phyloP scores from a whole-genome alignment of 2,797 vertebrate species.

The Synanceia verrucosa region DNA sequence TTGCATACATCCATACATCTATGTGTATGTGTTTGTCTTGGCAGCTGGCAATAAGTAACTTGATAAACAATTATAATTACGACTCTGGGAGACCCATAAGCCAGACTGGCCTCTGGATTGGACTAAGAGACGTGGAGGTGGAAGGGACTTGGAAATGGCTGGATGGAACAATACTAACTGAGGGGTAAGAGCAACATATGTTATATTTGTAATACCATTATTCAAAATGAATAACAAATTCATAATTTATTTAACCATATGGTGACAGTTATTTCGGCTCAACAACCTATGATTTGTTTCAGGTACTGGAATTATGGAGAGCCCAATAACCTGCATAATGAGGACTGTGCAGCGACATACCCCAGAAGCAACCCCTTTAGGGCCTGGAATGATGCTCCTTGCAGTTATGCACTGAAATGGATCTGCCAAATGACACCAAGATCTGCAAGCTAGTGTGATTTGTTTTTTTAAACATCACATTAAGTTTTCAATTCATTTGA shows the following conservation, averaged over 20 bases:
- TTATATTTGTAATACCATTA: not conserved
- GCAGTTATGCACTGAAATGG: conserved; percentile 69
- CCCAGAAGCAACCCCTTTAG: conserved; percentile 58
- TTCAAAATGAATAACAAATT: not conserved
- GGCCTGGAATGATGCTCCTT: conserved; percentile 79
- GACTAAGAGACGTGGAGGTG: conserved; percentile 66
- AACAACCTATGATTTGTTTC: conserved; percentile 19
- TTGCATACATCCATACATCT: not conserved
- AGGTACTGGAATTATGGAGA: conserved; percentile 75
- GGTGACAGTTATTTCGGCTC: not conserved
- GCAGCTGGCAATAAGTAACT: conserved; percentile 46
- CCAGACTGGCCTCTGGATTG: conserved; percentile 70
- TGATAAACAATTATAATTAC: conserved; percentile 44
- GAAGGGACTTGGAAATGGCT: conserved; percentile 79
- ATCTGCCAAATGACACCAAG: conserved; percentile 73
- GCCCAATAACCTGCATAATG: conserved; percentile 53
- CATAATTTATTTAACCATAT: not conserved
- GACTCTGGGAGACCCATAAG: rapidly evolving
- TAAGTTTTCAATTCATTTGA: not conserved
- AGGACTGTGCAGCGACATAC: conserved; percentile 77
- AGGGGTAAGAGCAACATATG: conserved; percentile 60
- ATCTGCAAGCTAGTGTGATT: not conserved
- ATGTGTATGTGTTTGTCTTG: not conserved
- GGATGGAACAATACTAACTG: conserved; percentile 57
- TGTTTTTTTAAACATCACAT: not conserved